phyloP scores from a whole-genome alignment of 2,888 invertebrate species.

The Automeris io region DNA sequence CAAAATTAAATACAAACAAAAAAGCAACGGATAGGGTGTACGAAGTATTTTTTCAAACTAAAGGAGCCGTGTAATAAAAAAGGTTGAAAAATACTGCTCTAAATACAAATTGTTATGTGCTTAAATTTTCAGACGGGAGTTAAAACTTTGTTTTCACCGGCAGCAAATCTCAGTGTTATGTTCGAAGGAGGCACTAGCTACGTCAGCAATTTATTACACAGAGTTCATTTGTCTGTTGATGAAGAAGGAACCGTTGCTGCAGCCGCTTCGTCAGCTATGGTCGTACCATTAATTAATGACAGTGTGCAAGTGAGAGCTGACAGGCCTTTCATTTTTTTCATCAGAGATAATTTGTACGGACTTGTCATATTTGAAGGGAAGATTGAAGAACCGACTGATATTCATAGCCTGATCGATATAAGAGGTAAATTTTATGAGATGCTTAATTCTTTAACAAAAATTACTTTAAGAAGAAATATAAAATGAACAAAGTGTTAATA shows the following conservation, averaged over 20 bases:
- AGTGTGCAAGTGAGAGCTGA: slow-evolving; percentile 71
- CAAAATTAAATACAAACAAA: too few relatives aligned
- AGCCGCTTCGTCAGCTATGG: slow-evolving; percentile 76
- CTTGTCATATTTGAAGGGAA: slow-evolving; percentile 81
- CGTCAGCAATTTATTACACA: slow-evolving; percentile 78
- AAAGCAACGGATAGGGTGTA: too few relatives aligned
- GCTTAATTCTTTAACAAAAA: too few relatives aligned
- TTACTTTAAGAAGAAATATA: too few relatives aligned
- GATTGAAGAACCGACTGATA: slow-evolving; percentile 63
- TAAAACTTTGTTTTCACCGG: slow-evolving; percentile 68
- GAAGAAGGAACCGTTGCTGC: slow-evolving; percentile 82
- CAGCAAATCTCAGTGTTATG: slow-evolving; percentile 78
- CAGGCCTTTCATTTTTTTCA: slow-evolving; percentile 81
- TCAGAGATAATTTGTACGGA: slow-evolving; percentile 73
- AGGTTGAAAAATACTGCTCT: too few relatives aligned
- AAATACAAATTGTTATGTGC: too few relatives aligned
- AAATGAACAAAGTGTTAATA: too few relatives aligned
- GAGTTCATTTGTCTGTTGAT: slow-evolving; percentile 79
- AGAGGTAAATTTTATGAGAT: neutral
- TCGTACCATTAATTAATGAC: slow-evolving; percentile 79
- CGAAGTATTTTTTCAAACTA: too few relatives aligned
- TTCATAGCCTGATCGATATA: slow-evolving; percentile 11
- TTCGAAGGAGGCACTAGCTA: slow-evolving; percentile 49
- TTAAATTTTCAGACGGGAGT: slow-evolving; percentile 75
- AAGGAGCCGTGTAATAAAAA: too few relatives aligned